Evolutionary conservation across 2,888 invertebrate species (phyloP).

Genomic region (Aleiodes testaceus): DNA sequence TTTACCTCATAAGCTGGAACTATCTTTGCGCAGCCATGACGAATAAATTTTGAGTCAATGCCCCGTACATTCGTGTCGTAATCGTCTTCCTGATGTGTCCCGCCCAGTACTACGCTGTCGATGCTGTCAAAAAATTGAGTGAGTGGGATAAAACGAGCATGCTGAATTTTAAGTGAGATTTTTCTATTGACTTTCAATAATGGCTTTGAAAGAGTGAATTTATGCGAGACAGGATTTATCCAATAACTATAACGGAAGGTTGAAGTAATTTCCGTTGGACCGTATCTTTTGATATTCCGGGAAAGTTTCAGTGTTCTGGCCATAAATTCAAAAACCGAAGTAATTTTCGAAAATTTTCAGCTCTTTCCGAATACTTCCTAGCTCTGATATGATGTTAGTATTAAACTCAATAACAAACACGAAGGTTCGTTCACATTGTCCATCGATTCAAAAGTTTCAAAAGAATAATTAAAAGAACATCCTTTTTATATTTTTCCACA

Average conservation of each 20-base stretch:
- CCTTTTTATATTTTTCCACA: too few relatives aligned
- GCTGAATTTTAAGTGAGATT: background rate
- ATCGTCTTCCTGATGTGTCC: slow-evolving; percentile 82
- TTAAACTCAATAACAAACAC: too few relatives aligned
- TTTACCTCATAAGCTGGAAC: slow-evolving; percentile 79
- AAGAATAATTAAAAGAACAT: background rate
- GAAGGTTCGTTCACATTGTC: too few relatives aligned
- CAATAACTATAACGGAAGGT: too few relatives aligned
- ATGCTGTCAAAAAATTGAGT: slow-evolving; percentile 71
- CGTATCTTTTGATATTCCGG: too few relatives aligned
- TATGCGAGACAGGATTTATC: too few relatives aligned
- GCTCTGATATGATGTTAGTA: too few relatives aligned
- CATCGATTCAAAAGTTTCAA: background rate
- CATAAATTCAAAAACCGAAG: background rate
- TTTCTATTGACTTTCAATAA: too few relatives aligned
- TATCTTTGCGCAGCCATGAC: slow-evolving; percentile 77
- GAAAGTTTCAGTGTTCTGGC: too few relatives aligned
- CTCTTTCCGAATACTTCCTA: too few relatives aligned
- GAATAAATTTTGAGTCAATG: slow-evolving; percentile 78
- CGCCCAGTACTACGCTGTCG: slow-evolving; percentile 82
- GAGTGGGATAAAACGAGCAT: background rate
- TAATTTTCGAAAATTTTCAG: slow-evolving; percentile 12
- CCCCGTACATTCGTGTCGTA: slow-evolving; percentile 75
- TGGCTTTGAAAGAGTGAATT: too few relatives aligned
- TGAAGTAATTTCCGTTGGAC: too few relatives aligned